Conservation (phyloP, 2,888 invertebrate genomes). For the Prenolepis imparis region DNA sequence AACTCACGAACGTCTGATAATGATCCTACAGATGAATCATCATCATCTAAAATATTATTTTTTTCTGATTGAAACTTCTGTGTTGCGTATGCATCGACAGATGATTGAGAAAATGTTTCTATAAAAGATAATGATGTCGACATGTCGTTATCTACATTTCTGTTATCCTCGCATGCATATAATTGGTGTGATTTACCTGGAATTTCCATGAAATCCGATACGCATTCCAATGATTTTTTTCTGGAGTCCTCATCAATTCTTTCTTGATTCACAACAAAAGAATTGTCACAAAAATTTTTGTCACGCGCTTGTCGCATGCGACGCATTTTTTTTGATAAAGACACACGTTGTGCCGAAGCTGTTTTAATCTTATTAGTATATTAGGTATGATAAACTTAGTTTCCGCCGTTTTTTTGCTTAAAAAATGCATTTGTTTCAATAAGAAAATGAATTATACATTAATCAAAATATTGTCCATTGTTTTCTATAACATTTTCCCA, state of each 20-base stretch:
- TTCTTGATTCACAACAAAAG: too few species aligned
- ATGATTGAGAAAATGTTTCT: not conserved
- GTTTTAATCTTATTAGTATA: too few species aligned
- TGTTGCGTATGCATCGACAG: not conserved
- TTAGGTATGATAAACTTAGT: too few species aligned
- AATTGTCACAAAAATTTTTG: not conserved
- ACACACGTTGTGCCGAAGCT: not conserved
- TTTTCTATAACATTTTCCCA: conserved; percentile 15
- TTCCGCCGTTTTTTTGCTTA: too few species aligned
- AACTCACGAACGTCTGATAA: too few species aligned
- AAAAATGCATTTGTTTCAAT: conserved; percentile 16
- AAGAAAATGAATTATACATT: not conserved
- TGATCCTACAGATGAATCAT: not conserved
- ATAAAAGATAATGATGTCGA: conserved; percentile 6
- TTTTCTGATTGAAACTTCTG: not conserved
- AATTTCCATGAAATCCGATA: not conserved
- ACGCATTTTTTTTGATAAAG: not conserved
- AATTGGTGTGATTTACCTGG: not conserved
- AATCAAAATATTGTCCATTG: conserved; percentile 9
- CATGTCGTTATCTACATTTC: not conserved
- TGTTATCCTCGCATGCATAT: not conserved
- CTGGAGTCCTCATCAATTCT: not conserved
- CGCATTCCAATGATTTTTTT: not conserved
- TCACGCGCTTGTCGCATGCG: not conserved
- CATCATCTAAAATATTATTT: not conserved